Evolutionary conservation across 2,113 vertebrate species (phyloP), one percentile per base, ranked within the genome.

Genomic region (Silurus asotus): DNA sequence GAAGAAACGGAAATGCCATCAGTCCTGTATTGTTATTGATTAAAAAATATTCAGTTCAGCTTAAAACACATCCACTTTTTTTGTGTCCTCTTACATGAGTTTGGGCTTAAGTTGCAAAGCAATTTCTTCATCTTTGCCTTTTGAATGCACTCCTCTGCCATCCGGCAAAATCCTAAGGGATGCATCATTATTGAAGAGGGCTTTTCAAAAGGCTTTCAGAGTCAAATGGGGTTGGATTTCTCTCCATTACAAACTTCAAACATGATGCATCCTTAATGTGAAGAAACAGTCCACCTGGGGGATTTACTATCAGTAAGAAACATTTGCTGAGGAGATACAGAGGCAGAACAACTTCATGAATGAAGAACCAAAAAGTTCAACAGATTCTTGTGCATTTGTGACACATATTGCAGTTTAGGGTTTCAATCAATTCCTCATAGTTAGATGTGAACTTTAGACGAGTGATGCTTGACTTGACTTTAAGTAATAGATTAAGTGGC

Each of bases 401-500:
- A 64, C 72, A 55, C 45, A 65, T n/a, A 53, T 79, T 64, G 20
- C 51, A 9, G 90, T 88, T 84, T 88, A 61, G 17, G 56, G 56
- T 88, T 89, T 37, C 89, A 83, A 88, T 90, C 82, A 49, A 89
- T 91, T 64, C 25, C 23, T 4, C 61, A 72, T 23, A 20, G 1
- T 80, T 25, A 79, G 51, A 56, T 53, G 58, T 84, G 74, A 23
- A 80, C 58, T 23, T 90, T 83, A 90, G 59, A 72, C 55, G n/a
- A 55, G 28, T 82, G 58, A 76, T 75, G 53, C 53, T 87, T 82
- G 75, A 53, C n/a, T 67, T 89, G 81, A 90, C 88, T 83, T 87
- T 90, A 84, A 90, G 70, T 64, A 64, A 87, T 59, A 45, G 70
- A 83, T 88, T 67, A 59, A 62, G 37, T 89, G 85, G 84, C 86